Percentiles rank a stretch among this genome's conserved stretches.
Evolutionary conservation across 1,140 invertebrate genomes (phyloP).

Genomic region (honey bee (Apis mellifera)): DNA sequence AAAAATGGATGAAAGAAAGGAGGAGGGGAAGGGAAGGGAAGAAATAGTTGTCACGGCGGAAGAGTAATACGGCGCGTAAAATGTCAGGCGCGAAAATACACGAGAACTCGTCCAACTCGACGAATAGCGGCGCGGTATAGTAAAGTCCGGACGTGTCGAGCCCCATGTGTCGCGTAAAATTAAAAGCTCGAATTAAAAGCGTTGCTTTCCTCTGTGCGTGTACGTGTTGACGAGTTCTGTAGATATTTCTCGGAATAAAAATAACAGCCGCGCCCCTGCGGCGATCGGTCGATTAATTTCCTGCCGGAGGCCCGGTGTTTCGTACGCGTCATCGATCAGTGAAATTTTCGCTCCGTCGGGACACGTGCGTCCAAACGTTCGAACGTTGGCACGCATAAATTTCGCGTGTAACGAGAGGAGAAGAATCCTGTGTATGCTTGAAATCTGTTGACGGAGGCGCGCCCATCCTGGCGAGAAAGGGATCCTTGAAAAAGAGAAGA

Average conservation of each 20-base stretch:
- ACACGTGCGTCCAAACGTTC: constrained; percentile 9
- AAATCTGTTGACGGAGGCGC: constrained; percentile 56
- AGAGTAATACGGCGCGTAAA: neutral
- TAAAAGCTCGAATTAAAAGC: constrained; percentile 7
- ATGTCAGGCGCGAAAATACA: neutral
- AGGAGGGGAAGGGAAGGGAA: neutral
- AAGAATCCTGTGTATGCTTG: neutral
- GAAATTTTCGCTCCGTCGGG: constrained; percentile 6
- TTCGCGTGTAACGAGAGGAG: neutral
- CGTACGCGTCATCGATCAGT: constrained; percentile 25
- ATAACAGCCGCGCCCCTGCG: neutral
- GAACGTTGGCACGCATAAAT: neutral
- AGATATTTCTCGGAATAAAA: constrained; percentile 19
- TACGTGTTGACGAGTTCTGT: neutral
- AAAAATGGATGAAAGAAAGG: too few species aligned
- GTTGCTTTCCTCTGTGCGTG: neutral
- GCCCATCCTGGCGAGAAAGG: constrained; percentile 37
- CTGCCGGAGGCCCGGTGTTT: constrained; percentile 6
- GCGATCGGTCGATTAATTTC: constrained; percentile 30
- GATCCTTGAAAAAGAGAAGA: constrained; percentile 4
- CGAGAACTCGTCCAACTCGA: neutral
- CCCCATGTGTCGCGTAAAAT: neutral
- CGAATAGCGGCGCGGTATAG: neutral
- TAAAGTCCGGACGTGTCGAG: neutral
- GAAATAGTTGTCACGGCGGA: too few species aligned